Percentiles rank a stretch among this genome's conserved stretches.
phyloP scores from a whole-genome alignment of 2,888 invertebrate species.

The Rhingia campestris region DNA sequence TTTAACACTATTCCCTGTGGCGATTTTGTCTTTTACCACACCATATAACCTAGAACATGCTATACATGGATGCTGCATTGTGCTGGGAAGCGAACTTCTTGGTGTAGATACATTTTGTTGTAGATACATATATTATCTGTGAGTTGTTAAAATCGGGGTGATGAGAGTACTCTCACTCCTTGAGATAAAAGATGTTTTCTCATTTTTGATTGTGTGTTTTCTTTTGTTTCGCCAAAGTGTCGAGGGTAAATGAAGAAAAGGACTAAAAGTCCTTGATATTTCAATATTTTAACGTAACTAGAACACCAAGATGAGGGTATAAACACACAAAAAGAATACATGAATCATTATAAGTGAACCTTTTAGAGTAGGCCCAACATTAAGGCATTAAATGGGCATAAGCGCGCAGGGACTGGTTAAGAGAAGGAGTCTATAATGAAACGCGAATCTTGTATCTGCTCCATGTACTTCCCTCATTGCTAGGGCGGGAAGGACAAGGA shows the following conservation, averaged over 20 bases:
- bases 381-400: neutral
- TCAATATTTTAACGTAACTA: conserved; percentile 13
- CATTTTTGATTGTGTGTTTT: neutral
- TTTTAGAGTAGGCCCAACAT: neutral
- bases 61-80: neutral
- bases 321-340: neutral
- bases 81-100: neutral
- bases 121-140: neutral
- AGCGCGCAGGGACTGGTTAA: neutral
- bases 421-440: conserved; percentile 10
- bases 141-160: neutral
- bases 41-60: neutral
- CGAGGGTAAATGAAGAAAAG: conserved; percentile 3
- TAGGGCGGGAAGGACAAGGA: too few species aligned
- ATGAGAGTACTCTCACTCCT: neutral
- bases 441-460: neutral
- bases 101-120: conserved; percentile 10
- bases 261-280: conserved; percentile 1
- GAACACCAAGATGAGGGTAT: neutral
- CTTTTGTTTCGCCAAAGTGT: neutral
- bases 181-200: neutral
- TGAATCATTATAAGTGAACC: conserved; percentile 12
- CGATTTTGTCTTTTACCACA: conserved; percentile 15
- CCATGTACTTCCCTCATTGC: neutral
- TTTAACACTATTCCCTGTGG: conserved; percentile 58